Evolutionary conservation across 2,113 vertebrate species (phyloP).

Genomic region (Copsychus sechellarum): DNA sequence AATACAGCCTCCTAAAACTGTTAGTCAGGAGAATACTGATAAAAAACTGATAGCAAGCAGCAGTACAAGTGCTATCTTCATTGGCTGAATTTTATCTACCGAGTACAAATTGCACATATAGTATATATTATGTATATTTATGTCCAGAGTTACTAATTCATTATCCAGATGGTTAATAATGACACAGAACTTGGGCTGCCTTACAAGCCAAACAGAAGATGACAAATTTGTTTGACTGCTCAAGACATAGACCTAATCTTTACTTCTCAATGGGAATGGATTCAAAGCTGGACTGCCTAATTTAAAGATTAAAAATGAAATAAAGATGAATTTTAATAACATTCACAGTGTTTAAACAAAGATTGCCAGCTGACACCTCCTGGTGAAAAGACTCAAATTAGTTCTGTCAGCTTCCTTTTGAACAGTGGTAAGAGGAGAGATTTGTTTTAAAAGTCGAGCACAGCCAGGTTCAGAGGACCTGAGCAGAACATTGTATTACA

Average conservation of each 20-base stretch:
- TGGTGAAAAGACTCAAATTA: background rate
- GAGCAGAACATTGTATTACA: background rate
- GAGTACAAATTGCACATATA: background rate
- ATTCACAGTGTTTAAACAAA: background rate
- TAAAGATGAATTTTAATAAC: background rate
- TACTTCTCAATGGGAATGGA: background rate
- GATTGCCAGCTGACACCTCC: background rate
- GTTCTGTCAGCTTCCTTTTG: background rate
- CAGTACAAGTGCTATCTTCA: background rate
- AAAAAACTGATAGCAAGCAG: background rate
- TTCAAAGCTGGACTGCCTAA: background rate
- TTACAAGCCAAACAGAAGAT: background rate
- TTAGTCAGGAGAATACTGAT: background rate
- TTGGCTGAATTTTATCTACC: background rate
- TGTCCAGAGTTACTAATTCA: background rate
- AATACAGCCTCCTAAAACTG: background rate
- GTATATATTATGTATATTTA: background rate
- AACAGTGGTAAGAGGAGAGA: rapidly evolving
- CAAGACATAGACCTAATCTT: background rate
- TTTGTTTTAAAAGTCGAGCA: background rate
- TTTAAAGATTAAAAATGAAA: background rate
- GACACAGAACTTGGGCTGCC: background rate
- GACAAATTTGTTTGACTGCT: background rate
- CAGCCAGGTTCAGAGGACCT: background rate
- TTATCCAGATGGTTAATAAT: background rate